Evolutionary conservation across 1,140 invertebrate genomes (phyloP), one percentile per base, ranked within the genome.

Genomic region (Macrotrachela quadricornifera): DNA sequence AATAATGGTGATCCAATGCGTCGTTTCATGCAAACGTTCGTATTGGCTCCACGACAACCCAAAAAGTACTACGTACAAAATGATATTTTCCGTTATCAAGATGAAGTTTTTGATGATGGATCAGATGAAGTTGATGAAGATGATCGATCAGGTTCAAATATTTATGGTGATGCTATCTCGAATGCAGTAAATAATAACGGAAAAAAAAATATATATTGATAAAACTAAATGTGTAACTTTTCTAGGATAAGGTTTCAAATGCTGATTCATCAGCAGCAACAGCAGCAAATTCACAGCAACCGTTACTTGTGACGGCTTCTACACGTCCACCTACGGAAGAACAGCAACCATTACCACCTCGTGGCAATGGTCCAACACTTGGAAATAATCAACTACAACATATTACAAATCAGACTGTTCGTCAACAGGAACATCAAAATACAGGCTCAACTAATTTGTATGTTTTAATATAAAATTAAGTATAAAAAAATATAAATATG

Each of bases 61-160:
- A 91, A 88, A 73, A 87, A 90, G 71, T 95, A 90, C 72, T 95
- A 94, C 65, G 88, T 95, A 16, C 85, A 88, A 65, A 96, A 95
- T 72, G 88, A 95, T 70, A 94, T 96, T 64, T 96, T 96, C 71
- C 81, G 88, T 50, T 96, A 95, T 67, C 88, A 94, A 75, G 83
- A 84, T 70, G 78, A 82, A 59, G 77, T 82, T 39, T 80, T 80
- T 60, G 74, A 76, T 51, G 83, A 86, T 15, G 37, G 40, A 4
- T 53, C 51, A 14, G 51, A 53, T 30, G 21, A 30, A 30, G 21
- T 30, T 30, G 21, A 30, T 30, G 21, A 30, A 30, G 21, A 30
- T 18, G 42, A 44, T 15, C n/a, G 42, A 44, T n/a, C n/a, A n/a
- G 42, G 42, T 44, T 18, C n/a, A n/a, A 2, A 15, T 18, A n/a